phyloP scores from a whole-genome alignment of 2,797 vertebrate species.

The Acanthurus tractus region DNA sequence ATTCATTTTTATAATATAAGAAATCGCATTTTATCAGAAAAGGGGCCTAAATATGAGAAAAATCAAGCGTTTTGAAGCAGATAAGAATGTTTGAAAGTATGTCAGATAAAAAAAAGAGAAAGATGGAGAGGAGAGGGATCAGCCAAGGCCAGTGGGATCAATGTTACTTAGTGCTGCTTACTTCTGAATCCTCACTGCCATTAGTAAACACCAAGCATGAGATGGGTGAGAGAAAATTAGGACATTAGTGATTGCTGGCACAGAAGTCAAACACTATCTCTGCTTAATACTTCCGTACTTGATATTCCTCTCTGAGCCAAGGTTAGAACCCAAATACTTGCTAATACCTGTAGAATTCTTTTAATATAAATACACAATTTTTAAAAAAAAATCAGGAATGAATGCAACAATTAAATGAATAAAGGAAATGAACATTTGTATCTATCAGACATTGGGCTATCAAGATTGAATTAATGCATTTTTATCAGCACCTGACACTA shows the following conservation, averaged over 20 bases:
- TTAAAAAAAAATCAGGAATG: not conserved
- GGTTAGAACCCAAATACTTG: not conserved
- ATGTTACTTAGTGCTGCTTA: constrained; percentile 41
- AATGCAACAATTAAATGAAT: not conserved
- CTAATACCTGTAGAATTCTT: not conserved
- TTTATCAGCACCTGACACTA: not conserved
- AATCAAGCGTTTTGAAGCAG: not conserved
- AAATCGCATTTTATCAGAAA: not conserved
- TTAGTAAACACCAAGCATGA: constrained; percentile 23
- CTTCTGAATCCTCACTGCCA: constrained; percentile 19
- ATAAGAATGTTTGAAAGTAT: not conserved
- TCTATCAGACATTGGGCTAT: not conserved
- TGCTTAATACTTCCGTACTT: not conserved
- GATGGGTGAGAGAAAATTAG: not conserved
- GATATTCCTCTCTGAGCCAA: not conserved
- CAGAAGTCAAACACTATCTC: not conserved
- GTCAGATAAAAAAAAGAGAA: not conserved
- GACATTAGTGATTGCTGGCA: too few species aligned
- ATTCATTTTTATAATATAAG: not conserved
- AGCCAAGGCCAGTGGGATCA: constrained; percentile 37
- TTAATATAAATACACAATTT: not conserved
- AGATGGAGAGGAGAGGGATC: not conserved
- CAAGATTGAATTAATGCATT: not conserved
- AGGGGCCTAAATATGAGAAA: not conserved
- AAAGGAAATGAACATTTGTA: not conserved